Conservation (phyloP, 2,113 vertebrate species). For the Procavia capensis region DNA sequence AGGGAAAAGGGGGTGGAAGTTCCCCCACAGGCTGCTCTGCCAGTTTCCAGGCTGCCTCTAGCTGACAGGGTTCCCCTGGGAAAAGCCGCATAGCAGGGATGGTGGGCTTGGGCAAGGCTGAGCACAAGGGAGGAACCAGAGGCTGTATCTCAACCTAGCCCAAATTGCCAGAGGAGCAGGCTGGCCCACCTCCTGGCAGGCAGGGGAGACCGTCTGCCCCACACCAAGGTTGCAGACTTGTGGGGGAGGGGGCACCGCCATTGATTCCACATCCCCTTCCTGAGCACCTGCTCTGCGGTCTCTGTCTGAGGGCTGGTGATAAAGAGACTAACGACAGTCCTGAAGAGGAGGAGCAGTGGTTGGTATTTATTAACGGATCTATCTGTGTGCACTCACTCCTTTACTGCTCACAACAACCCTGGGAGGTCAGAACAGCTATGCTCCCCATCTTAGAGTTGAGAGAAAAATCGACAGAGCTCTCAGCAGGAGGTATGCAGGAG, state of each 20-base stretch:
- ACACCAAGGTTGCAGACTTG: background rate
- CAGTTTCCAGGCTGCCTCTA: background rate
- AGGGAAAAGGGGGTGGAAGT: background rate
- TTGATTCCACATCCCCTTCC: background rate
- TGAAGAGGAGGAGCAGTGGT: background rate
- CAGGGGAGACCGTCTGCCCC: background rate
- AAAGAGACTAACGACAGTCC: accelerated
- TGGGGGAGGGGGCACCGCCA: background rate
- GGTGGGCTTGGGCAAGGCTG: background rate
- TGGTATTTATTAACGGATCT: background rate
- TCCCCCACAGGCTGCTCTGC: background rate
- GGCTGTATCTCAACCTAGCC: background rate
- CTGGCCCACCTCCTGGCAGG: background rate
- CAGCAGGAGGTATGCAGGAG: background rate
- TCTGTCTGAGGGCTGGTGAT: background rate
- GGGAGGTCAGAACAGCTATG: background rate
- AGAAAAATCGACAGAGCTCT: background rate
- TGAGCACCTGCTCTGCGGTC: background rate
- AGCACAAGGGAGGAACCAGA: background rate
- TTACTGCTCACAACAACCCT: background rate
- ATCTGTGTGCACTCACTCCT: background rate
- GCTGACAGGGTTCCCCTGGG: background rate
- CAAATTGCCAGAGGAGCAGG: background rate
- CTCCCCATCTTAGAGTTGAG: background rate
- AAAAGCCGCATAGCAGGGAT: background rate